Percentiles rank a stretch among this genome's conserved stretches.
Conservation (phyloP, 2,888 invertebrate genomes). For the Himalopsyche anomala region DNA sequence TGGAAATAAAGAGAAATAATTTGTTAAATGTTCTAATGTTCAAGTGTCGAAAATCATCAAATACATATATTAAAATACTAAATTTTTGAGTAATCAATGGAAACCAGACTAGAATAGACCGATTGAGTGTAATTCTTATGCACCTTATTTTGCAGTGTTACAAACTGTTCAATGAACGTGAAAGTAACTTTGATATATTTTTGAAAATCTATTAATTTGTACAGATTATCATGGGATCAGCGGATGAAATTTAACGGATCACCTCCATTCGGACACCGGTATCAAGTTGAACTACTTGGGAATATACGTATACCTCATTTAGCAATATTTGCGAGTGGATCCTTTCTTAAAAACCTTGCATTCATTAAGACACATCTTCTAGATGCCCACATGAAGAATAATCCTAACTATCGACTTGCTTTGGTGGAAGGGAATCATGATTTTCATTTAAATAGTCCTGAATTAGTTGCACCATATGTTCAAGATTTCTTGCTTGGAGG, state of each 20-base stretch:
- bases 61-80: no score
- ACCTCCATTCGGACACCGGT: constrained; percentile 70
- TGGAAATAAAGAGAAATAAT: no score
- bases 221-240: constrained; percentile 77
- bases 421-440: constrained; percentile 79
- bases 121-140: no score
- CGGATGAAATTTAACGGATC: constrained; percentile 71
- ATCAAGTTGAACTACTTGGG: constrained; percentile 70
- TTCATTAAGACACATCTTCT: constrained; percentile 36
- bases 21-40: no score
- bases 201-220: not conserved
- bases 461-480: constrained; percentile 72
- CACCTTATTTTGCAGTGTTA: no score
- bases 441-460: constrained; percentile 79
- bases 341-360: constrained; percentile 37
- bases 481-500: constrained; percentile 69
- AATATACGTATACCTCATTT: constrained; percentile 69
- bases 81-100: no score
- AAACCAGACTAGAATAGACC: no score
- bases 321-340: constrained; percentile 68
- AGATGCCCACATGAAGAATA: constrained; percentile 46
- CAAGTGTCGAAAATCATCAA: no score
- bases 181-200: no score
- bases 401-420: constrained; percentile 67
- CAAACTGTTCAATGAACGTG: no score